Evolutionary conservation across 2,888 invertebrate species (phyloP).

Genomic region (Harpalus rufipes): DNA sequence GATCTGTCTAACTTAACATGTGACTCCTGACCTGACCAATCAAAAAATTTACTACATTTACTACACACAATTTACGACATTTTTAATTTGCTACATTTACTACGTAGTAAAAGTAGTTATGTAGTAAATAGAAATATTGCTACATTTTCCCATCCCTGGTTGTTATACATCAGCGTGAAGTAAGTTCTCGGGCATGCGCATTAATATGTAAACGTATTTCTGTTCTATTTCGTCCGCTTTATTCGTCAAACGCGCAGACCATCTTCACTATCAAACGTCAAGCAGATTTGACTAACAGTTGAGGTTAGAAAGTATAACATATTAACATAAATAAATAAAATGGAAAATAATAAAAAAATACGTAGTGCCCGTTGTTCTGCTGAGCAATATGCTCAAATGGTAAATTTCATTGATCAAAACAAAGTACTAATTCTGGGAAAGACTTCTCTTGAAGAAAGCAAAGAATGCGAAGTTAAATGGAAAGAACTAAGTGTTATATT

Average conservation of each 20-base stretch:
- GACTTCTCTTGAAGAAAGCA: neutral
- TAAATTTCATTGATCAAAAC: neutral
- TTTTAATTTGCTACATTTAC: too few relatives aligned
- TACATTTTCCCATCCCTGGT: too few relatives aligned
- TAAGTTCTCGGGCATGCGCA: neutral
- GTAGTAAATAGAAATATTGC: too few relatives aligned
- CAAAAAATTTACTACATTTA: too few relatives aligned
- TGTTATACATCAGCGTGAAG: neutral
- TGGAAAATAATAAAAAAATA: too few relatives aligned
- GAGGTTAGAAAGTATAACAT: neutral
- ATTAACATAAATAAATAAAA: neutral
- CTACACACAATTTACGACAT: too few relatives aligned
- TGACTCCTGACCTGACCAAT: too few relatives aligned
- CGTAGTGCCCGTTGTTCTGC: neutral
- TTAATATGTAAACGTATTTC: neutral
- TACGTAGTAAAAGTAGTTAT: too few relatives aligned
- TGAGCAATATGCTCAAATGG: slow-evolving; percentile 4
- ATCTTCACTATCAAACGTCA: too few relatives aligned
- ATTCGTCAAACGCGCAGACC: neutral
- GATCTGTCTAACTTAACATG: too few relatives aligned
- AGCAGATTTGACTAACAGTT: neutral
- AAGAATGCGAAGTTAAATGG: neutral
- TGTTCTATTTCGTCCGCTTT: neutral
- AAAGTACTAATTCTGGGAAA: neutral
- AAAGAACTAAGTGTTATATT: neutral